Conservation (phyloP, 2,888 invertebrate species). For the Timandra comae region DNA sequence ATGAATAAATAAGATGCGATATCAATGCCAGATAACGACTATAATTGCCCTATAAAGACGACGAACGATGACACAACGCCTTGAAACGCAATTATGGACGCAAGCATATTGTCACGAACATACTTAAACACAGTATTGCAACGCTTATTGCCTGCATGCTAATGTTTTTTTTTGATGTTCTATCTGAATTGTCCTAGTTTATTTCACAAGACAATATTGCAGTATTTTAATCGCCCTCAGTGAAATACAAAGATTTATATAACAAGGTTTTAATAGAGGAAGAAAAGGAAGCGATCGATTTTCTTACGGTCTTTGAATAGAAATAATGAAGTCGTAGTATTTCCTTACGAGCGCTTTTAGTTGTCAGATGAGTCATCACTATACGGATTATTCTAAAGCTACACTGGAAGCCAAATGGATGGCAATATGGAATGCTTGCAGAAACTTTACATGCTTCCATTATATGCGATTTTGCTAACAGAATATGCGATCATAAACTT, state of each 20-base stretch:
- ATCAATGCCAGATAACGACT: slow-evolving; percentile 73
- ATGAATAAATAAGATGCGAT: slow-evolving; percentile 72
- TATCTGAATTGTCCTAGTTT: too few species aligned
- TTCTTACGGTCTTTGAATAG: slow-evolving; percentile 7
- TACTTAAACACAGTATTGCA: slow-evolving; percentile 37
- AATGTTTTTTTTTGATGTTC: slow-evolving; percentile 44
- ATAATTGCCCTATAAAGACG: slow-evolving; percentile 73
- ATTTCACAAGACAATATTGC: too few species aligned
- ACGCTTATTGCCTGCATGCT: slow-evolving; percentile 53
- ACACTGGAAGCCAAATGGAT: slow-evolving; percentile 47
- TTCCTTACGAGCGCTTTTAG: slow-evolving; percentile 5
- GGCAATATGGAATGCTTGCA: slow-evolving; percentile 48
- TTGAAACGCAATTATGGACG: slow-evolving; percentile 65
- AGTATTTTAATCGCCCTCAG: too few species aligned
- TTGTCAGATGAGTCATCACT: slow-evolving; percentile 30
- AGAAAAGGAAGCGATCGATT: not conserved
- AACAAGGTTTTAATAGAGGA: too few species aligned
- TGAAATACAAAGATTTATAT: too few species aligned
- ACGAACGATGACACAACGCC: slow-evolving; percentile 66
- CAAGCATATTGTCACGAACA: slow-evolving; percentile 61
- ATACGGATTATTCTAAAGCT: slow-evolving; percentile 33
- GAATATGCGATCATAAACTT: slow-evolving; percentile 58
- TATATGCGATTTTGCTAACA: slow-evolving; percentile 49
- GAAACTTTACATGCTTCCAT: slow-evolving; percentile 19
- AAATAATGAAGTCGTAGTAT: slow-evolving; percentile 11